phyloP scores from a whole-genome alignment of 2,797 vertebrate genomes.

The Pipistrellus nathusii region DNA sequence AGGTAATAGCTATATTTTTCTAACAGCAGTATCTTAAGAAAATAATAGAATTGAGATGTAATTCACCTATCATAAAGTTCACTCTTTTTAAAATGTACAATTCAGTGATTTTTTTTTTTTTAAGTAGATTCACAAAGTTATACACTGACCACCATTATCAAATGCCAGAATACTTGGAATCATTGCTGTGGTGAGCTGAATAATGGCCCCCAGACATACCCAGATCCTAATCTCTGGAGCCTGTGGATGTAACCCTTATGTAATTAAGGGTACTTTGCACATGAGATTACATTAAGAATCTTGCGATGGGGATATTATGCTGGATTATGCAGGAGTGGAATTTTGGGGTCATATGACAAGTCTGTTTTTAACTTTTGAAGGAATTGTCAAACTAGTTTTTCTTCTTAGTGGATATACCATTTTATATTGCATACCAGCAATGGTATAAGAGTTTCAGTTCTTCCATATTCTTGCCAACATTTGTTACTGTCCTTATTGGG shows the following conservation, averaged over 20 bases:
- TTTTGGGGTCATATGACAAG: neutral
- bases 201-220: neutral
- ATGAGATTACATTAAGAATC: neutral
- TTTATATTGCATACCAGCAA: conserved; percentile 20
- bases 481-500: neutral
- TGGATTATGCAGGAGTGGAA: neutral
- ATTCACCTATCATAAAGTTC: neutral
- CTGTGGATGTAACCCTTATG: neutral
- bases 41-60: neutral
- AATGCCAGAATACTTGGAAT: neutral
- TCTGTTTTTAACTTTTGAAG: neutral
- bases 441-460: neutral
- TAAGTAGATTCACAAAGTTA: neutral
- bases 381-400: neutral
- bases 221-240: neutral
- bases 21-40: neutral
- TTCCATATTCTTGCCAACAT: neutral
- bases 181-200: neutral
- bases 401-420: neutral
- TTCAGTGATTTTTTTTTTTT: neutral
- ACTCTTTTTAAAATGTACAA: neutral
- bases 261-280: neutral
- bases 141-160: neutral
- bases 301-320: neutral
- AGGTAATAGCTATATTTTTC: conserved; percentile 26